Percentiles rank a stretch among this genome's conserved stretches.
Evolutionary conservation across 2,113 vertebrate species (phyloP).

Genomic region (Aspidoscelis tigris): DNA sequence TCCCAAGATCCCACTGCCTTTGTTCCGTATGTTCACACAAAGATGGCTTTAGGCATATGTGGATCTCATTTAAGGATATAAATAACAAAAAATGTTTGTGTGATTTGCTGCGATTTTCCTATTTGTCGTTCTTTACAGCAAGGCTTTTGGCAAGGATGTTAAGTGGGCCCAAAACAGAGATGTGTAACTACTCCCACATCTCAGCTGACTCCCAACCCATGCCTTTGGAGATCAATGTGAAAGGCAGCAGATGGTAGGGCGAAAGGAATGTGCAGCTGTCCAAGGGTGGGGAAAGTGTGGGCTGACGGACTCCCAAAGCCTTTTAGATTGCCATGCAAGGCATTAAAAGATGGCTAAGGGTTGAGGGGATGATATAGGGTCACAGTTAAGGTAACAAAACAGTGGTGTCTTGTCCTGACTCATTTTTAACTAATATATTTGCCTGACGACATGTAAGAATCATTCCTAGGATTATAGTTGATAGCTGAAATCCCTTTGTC

Average conservation of each 20-base stretch:
- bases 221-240: neutral
- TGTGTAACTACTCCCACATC: neutral
- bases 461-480: neutral
- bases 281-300: constrained; percentile 21
- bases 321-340: neutral
- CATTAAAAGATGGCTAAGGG: neutral
- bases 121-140: neutral
- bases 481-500: neutral
- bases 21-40: neutral
- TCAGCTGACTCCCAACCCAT: neutral
- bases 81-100: neutral
- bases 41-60: neutral
- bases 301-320: constrained; percentile 10
- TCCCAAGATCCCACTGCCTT: too few relatives aligned
- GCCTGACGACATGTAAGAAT: neutral
- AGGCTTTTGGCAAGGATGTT: neutral
- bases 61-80: neutral
- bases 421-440: neutral
- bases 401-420: neutral
- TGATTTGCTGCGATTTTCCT: too few relatives aligned
- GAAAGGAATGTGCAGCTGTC: constrained; percentile 33
- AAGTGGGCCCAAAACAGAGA: neutral
- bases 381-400: too few relatives aligned
- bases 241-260: neutral
- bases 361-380: neutral